These are phyloP conservation scores for Falco berigora DNA, from an alignment of 2,797 vertebrate species.

Conservation along the genomic window DNA sequence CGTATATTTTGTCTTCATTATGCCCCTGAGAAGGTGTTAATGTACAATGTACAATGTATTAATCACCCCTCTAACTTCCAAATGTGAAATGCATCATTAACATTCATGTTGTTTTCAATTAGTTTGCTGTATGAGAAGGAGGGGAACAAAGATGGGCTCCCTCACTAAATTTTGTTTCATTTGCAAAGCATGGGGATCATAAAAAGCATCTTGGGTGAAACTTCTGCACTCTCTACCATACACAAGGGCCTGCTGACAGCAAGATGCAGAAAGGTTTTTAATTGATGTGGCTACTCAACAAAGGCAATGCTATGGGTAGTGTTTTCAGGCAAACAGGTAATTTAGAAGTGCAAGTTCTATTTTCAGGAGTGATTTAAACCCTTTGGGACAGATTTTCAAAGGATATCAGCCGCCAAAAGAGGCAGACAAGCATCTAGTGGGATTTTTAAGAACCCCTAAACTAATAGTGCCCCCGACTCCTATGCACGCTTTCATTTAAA, in stretches of 20 bases:
- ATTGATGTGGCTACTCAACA: not conserved
- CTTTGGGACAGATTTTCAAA: not conserved
- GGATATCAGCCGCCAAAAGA: not conserved
- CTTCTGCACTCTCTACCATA: not conserved
- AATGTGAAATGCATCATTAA: conserved; percentile 77
- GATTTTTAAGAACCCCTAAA: not conserved
- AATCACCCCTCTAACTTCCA: conserved; percentile 75
- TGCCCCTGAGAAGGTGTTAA: conserved; percentile 71
- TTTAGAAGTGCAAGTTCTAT: not conserved
- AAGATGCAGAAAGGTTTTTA: not conserved
- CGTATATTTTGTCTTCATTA: conserved; percentile 70
- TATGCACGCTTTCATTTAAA: not conserved
- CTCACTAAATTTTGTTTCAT: not conserved
- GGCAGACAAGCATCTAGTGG: not conserved
- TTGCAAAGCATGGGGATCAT: not conserved
- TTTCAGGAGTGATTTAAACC: not conserved
- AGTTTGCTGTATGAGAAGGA: conserved; percentile 56
- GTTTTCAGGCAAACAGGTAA: not conserved
- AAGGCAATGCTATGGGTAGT: not conserved
- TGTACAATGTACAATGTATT: conserved; percentile 67
- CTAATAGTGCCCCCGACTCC: not conserved
- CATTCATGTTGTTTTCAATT: conserved; percentile 77
- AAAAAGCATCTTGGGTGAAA: not conserved
- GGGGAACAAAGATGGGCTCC: not conserved
- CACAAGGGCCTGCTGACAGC: not conserved